Conservation (phyloP, 1,140 invertebrate species). For the Heliothis subflexa region DNA sequence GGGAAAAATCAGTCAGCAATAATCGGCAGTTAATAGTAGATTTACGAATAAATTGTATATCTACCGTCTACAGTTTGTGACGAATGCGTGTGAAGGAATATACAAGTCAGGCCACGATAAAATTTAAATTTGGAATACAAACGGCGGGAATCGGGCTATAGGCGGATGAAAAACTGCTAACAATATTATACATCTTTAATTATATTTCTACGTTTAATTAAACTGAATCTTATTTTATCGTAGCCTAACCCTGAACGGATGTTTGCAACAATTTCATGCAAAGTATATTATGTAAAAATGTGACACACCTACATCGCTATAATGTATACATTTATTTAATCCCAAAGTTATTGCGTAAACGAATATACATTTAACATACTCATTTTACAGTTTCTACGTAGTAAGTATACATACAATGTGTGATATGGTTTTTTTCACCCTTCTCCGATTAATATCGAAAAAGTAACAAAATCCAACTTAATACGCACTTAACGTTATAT, state of each 20-base stretch:
- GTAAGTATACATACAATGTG: conserved; percentile 75
- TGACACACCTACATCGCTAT: conserved; percentile 42
- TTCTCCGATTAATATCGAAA: conserved; percentile 56
- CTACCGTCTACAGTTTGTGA: conserved; percentile 30
- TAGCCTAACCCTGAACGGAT: not conserved
- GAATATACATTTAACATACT: conserved; percentile 51
- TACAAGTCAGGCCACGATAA: conserved; percentile 18
- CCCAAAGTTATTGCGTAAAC: conserved; percentile 46
- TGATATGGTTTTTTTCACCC: conserved; percentile 81
- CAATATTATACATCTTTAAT: conserved; percentile 9
- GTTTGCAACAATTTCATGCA: not conserved
- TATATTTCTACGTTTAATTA: conserved; percentile 1
- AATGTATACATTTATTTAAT: conserved; percentile 46
- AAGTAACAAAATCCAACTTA: conserved; percentile 51
- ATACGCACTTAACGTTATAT: conserved; percentile 53
- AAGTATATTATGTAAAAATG: conserved; percentile 31
- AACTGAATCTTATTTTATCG: conserved; percentile 7
- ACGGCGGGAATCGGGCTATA: conserved; percentile 5
- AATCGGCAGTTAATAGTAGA: conserved; percentile 1
- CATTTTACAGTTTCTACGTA: conserved; percentile 60
- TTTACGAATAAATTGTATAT: conserved; percentile 22
- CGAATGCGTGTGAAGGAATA: conserved; percentile 24
- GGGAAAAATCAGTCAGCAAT: conserved; percentile 28
- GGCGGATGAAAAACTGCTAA: conserved; percentile 23
- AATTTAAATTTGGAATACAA: not conserved